A percentile compares a stretch with the other conserved stretches of the same genome.
Evolutionary conservation across 2,797 vertebrate genomes (phyloP).

Genomic region (Melopsittacus undulatus): DNA sequence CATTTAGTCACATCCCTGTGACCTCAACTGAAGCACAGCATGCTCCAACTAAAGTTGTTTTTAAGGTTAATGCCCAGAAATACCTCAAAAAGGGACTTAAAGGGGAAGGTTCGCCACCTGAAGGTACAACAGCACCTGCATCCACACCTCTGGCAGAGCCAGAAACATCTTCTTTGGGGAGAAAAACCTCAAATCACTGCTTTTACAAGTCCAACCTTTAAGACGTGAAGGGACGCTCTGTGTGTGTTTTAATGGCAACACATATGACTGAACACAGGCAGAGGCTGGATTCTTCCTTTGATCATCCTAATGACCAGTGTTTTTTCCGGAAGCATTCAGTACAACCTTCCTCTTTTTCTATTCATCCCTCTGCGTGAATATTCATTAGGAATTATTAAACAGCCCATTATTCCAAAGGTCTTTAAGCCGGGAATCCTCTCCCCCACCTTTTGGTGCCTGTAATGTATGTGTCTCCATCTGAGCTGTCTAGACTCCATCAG

Average conservation of each 20-base stretch:
- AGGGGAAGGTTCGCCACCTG: neutral
- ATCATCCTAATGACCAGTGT: neutral
- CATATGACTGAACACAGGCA: neutral
- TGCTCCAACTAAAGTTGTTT: neutral
- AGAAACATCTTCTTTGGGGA: neutral
- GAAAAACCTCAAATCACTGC: neutral
- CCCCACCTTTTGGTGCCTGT: neutral
- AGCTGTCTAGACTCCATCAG: neutral
- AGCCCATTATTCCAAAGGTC: neutral
- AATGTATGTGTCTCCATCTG: neutral
- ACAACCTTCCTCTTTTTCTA: neutral
- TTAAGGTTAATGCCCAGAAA: neutral
- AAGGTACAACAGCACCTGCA: neutral
- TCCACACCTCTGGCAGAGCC: neutral
- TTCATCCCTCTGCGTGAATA: neutral
- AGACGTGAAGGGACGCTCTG: neutral
- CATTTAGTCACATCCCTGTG: neutral
- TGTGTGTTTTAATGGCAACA: neutral
- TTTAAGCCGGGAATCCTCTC: fast-evolving
- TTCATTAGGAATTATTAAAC: constrained; percentile 20
- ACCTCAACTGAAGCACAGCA: neutral
- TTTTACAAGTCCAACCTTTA: neutral
- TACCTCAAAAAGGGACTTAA: neutral
- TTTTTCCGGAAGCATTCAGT: neutral
- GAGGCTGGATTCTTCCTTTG: neutral